Percentiles rank a stretch among this genome's conserved stretches.
Evolutionary conservation across 2,888 invertebrate genomes (phyloP).

Genomic region (Cataglyphis altisquamis): DNA sequence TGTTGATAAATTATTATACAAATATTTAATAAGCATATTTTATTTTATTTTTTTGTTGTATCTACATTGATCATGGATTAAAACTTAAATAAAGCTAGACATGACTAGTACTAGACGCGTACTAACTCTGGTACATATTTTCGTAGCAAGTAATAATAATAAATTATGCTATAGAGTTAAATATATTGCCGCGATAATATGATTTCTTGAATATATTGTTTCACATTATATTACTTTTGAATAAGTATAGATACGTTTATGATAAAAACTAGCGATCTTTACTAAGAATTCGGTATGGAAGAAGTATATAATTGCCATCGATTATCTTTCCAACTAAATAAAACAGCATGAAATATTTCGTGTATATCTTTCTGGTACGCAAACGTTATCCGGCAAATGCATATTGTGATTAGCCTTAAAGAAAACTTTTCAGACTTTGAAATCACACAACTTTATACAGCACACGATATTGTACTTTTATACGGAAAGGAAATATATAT

Average conservation of each 20-base stretch:
- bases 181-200: background rate
- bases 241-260: background rate
- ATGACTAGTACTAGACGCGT: constrained; percentile 75
- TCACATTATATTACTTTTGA: background rate
- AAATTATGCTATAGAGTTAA: constrained; percentile 19
- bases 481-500: background rate
- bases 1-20: background rate
- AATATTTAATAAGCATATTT: constrained; percentile 18
- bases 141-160: background rate
- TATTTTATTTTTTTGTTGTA: background rate
- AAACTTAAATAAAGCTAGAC: constrained; percentile 70
- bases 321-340: background rate
- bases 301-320: background rate
- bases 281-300: background rate
- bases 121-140: constrained; percentile 51
- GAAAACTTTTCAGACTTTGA: background rate
- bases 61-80: constrained; percentile 27
- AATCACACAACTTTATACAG: background rate
- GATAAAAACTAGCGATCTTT: background rate
- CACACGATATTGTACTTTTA: background rate
- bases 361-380: background rate
- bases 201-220: background rate
- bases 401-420: background rate
- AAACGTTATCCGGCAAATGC: background rate
- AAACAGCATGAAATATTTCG: background rate